A percentile compares a stretch with the other conserved stretches of the same genome.
Evolutionary conservation across 2,113 vertebrate species (phyloP).

Genomic region (Hymenochirus boettgeri): DNA sequence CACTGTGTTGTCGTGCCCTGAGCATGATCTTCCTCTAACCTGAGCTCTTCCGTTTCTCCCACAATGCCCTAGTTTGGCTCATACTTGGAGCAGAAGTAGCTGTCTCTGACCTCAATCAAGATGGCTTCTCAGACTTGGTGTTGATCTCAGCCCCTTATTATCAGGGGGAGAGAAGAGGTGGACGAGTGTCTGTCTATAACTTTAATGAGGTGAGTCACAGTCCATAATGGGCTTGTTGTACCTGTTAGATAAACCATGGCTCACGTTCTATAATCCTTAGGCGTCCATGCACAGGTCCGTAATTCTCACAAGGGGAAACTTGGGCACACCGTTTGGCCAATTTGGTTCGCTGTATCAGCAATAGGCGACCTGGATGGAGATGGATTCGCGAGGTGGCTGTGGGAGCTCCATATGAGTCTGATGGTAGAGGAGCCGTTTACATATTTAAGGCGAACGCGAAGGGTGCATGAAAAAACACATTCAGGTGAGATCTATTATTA

Average conservation of each 20-base stretch:
- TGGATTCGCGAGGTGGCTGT: conserved; percentile 66
- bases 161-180: conserved; percentile 4
- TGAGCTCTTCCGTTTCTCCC: neutral
- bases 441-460: conserved; percentile 62
- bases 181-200: conserved; percentile 17
- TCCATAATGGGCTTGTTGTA: neutral
- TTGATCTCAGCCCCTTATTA: conserved; percentile 23
- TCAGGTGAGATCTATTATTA: no score
- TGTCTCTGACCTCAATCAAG: conserved; percentile 14
- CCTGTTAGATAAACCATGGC: neutral
- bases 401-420: conserved; percentile 73
- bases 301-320: conserved; percentile 43
- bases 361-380: conserved; percentile 74
- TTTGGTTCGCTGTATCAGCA: conserved; percentile 68
- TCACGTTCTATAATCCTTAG: neutral
- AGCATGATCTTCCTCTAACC: neutral
- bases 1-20: no score
- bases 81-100: conserved; percentile 26
- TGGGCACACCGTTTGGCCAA: conserved; percentile 55
- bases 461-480: conserved; percentile 50
- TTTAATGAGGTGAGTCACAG: conserved; percentile 3
- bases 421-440: conserved; percentile 69
- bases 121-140: conserved; percentile 15
- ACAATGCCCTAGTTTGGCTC: conserved; percentile 13
- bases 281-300: conserved; percentile 12